Evolutionary conservation across 2,113 vertebrate species (phyloP).

Genomic region (Connochaetes taurinus): DNA sequence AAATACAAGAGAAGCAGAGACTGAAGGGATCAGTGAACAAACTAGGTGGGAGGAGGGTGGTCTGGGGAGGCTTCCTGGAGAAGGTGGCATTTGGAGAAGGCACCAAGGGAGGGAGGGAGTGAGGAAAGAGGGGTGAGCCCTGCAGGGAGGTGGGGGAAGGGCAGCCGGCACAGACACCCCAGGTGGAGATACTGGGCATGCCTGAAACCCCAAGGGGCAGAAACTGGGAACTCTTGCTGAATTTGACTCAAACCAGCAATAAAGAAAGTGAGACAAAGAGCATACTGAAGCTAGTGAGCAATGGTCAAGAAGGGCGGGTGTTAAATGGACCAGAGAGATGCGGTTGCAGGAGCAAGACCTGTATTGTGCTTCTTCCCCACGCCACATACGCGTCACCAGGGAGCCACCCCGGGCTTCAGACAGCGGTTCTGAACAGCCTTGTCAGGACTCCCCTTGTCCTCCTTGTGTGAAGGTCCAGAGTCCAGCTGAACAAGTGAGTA

Average conservation of each 20-base stretch:
- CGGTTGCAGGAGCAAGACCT: neutral
- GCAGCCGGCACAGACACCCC: too few relatives aligned
- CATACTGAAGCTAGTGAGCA: rapidly evolving
- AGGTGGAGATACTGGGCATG: rapidly evolving
- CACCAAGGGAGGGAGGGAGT: neutral
- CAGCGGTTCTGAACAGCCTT: neutral
- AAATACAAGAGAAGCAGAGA: neutral
- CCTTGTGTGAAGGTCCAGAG: neutral
- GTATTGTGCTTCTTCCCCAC: rapidly evolving
- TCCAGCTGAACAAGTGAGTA: neutral
- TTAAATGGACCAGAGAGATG: rapidly evolving
- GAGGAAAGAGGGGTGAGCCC: too few relatives aligned
- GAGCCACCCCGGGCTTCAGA: too few relatives aligned
- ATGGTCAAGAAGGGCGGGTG: rapidly evolving
- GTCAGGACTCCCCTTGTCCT: too few relatives aligned
- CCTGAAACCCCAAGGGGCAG: neutral
- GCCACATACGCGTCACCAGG: rapidly evolving
- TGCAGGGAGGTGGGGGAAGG: neutral
- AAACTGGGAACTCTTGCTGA: neutral
- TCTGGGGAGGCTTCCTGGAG: neutral
- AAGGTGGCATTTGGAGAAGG: neutral
- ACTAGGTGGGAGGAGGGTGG: too few relatives aligned
- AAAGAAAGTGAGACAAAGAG: too few relatives aligned
- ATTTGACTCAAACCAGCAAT: neutral
- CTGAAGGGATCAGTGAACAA: rapidly evolving